Conservation (phyloP, 2,113 vertebrate genomes). For the Felis catus region F.catus_Fca126_mat1.0 CM031418.1:117958001-117958500, state of each 20-base stretch:
- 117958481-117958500: neutral
- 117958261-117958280: neutral
- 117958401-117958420: too few relatives aligned
- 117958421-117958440: neutral
- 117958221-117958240: conserved; percentile 41
- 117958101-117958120: neutral
- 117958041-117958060: too few relatives aligned
- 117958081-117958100: neutral
- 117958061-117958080: too few relatives aligned
- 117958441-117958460: neutral
- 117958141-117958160: neutral
- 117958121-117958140: neutral
- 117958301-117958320: neutral
- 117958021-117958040: too few relatives aligned
- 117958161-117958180: neutral
- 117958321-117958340: neutral
- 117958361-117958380: neutral
- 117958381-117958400: neutral
- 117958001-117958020: too few relatives aligned
- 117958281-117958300: neutral
- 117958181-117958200: conserved; percentile 29
- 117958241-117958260: neutral
- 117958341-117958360: neutral
- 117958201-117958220: neutral
- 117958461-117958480: neutral